phyloP scores from a whole-genome alignment of 2,113 vertebrate species.

The Sceloporus undulatus region DNA sequence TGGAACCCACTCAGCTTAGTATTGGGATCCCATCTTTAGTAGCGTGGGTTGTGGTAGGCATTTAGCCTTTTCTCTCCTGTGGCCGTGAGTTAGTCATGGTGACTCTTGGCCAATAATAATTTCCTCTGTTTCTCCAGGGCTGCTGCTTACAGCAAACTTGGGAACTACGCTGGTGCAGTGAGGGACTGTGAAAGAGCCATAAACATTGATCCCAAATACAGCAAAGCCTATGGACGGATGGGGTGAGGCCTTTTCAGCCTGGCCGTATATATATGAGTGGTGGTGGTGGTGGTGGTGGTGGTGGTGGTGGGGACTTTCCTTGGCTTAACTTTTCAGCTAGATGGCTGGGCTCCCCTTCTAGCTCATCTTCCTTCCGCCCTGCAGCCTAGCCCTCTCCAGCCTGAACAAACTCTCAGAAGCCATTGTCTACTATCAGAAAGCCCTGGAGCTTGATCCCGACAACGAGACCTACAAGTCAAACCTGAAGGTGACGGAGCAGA shows the following conservation, averaged over 20 bases:
- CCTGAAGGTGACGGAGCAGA: constrained; percentile 94
- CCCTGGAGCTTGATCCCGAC: constrained; percentile 94
- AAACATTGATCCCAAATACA: constrained; percentile 93
- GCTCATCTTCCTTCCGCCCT: background rate
- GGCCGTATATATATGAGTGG: no score
- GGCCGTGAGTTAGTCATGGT: background rate
- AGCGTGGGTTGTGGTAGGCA: no score
- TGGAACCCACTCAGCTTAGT: no score
- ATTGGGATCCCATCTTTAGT: no score
- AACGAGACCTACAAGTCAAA: constrained; percentile 96
- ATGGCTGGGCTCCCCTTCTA: no score
- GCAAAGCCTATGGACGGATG: constrained; percentile 98
- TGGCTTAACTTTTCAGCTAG: no score
- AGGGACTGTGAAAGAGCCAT: constrained; percentile 95
- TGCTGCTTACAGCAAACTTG: constrained; percentile 94
- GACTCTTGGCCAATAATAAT: no score
- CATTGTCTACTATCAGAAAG: constrained; percentile 90
- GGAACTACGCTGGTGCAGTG: constrained; percentile 93
- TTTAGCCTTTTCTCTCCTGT: no score
- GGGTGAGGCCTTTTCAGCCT: constrained; percentile 75
- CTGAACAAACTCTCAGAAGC: constrained; percentile 94
- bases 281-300: accelerated
- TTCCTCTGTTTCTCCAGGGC: constrained; percentile 79
- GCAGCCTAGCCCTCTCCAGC: constrained; percentile 92
- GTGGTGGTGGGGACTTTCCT: background rate